Base-by-base conservation (phyloP, 2,797 vertebrate genomes). In the Miichthys miiuy region DNA sequence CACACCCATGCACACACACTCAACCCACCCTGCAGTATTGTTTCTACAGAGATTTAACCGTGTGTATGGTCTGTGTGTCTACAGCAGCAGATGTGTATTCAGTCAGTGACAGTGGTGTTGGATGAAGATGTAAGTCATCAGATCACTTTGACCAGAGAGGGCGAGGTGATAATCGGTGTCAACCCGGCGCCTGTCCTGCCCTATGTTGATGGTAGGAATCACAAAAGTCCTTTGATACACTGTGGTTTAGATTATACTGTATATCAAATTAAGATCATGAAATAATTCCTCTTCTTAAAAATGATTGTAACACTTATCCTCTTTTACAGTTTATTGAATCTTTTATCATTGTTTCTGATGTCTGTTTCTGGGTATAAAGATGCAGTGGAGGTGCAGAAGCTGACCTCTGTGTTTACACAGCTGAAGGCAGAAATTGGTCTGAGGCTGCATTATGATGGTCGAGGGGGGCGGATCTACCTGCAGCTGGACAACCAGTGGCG, bases 401-500 rank as follows among this genome's bases (percentile, higher is more conserved):
- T 99, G 91, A 99, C 98, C 44, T 97, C 98, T 72, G 93, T 97
- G 62, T 98, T 99, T 91, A 95, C 97, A 48, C 96, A 97, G 90
- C 91, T 99, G 85, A 98, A 95, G 92, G 94, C 97, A 56, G 94
- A 76, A 52, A 96, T 97, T 90, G 98, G 98, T 72, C 93, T 99
- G 88, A 96, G 93, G 87, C 91, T 99, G 82, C 91, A 96, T 50
- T 99, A 98, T 81, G 96, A 97, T 67, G 94, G 96, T 83, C 94
- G 86, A 73, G 97, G 97, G 5, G 97, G 97, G 25, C 96, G 97
- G 78, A 93, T 98, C 86, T 99, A 99, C 87, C 93, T 99, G 92
- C 96, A 97, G 84, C 93, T 97, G 71, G 95, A 96, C 72, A 95
- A 93, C 80, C 84, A 87, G 1, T 99, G 98, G 98, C 97, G 92